Conservation (phyloP, 2,888 invertebrate species). For the Aphidius colemani region DNA sequence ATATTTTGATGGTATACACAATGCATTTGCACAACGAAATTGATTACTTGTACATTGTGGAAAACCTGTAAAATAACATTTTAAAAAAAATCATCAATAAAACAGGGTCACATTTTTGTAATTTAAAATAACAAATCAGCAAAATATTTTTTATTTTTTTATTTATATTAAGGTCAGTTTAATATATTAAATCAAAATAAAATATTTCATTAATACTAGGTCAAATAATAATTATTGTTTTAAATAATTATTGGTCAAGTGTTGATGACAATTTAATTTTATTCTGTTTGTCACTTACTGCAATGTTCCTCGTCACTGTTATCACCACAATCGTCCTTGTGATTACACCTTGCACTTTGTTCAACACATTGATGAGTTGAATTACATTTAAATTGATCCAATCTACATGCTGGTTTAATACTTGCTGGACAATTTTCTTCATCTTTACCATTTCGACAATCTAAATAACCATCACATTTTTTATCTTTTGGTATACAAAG, state of each 20-base stretch:
- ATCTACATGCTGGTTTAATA: conserved; percentile 67
- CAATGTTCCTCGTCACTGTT: conserved; percentile 89
- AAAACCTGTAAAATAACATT: conserved; percentile 70
- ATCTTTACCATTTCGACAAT: conserved; percentile 84
- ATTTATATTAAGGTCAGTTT: not conserved
- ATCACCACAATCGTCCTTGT: conserved; percentile 88
- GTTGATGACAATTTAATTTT: not conserved
- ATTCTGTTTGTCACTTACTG: conserved; percentile 68
- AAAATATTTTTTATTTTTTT: not conserved
- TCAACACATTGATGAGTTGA: conserved; percentile 83
- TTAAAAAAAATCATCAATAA: not conserved
- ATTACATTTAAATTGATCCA: conserved; percentile 86
- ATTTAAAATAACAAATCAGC: not conserved
- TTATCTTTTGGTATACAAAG: conserved; percentile 88
- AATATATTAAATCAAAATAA: not conserved
- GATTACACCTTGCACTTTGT: conserved; percentile 77
- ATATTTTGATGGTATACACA: conserved; percentile 88
- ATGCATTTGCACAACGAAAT: conserved; percentile 89
- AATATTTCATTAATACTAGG: not conserved
- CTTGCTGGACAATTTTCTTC: conserved; percentile 75
- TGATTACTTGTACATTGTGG: conserved; percentile 87
- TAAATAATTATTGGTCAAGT: not conserved
- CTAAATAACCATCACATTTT: conserved; percentile 87
- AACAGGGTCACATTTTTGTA: not conserved
- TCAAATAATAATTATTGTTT: not conserved